Evolutionary conservation across 2,888 invertebrate genomes (phyloP).

Genomic region (Perizoma flavofasciatum): DNA sequence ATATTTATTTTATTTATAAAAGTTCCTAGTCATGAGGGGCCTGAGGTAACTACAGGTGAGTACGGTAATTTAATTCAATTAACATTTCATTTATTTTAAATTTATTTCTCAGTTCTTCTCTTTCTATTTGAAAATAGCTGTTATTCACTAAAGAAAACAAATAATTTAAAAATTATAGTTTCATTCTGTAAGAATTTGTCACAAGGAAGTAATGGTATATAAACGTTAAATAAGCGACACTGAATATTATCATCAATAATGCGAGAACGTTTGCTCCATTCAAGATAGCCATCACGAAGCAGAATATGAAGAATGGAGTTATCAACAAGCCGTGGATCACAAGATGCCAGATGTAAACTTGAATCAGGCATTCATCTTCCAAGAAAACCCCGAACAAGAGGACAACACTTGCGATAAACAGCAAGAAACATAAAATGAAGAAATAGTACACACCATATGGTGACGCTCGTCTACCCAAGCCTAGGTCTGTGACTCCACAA

Average conservation of each 20-base stretch:
- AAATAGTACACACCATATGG: constrained; percentile 7
- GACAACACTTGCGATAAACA: constrained; percentile 10
- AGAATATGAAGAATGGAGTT: constrained; percentile 19
- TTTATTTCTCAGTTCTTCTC: no score
- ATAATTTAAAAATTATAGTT: constrained; percentile 2
- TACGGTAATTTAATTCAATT: no score
- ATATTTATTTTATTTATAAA: no score
- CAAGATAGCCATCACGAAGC: constrained; percentile 20
- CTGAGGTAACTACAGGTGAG: no score
- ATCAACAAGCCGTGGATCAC: constrained; percentile 20
- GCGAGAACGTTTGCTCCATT: constrained; percentile 11
- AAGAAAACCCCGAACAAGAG: constrained; percentile 11
- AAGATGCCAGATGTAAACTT: constrained; percentile 23
- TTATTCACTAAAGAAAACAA: constrained; percentile 1
- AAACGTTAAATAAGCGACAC: constrained; percentile 26
- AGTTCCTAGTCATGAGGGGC: no score
- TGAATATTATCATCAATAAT: constrained; percentile 11
- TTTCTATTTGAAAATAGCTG: no score
- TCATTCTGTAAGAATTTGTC: constrained; percentile 34
- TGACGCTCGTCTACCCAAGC: constrained; percentile 2
- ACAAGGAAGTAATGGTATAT: constrained; percentile 32
- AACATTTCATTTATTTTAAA: no score
- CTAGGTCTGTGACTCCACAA: constrained; percentile 4
- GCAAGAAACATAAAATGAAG: constrained; percentile 1
- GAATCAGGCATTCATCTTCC: constrained; percentile 7